Evolutionary conservation across 2,888 invertebrate species (phyloP), one percentile per base, ranked within the genome.

Genomic region (Nomada goodeniana): DNA sequence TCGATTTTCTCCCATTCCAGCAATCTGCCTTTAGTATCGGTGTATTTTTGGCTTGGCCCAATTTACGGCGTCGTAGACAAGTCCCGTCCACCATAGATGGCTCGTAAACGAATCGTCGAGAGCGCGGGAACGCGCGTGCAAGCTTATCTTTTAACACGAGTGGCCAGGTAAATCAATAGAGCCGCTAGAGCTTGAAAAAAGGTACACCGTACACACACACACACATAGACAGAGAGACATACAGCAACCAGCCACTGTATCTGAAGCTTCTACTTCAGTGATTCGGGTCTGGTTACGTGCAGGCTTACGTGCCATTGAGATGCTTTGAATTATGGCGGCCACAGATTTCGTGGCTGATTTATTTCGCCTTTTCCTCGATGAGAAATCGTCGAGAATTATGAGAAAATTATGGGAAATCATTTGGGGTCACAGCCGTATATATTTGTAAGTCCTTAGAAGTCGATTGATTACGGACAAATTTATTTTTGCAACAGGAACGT

Each of bases 101-200:
- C 26, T 65, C 64, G 80, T 70, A 73, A 64, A 72, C 63, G 82
- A 69, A 57, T 71, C 67, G 82, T 55, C 68, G 67, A 47, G 63
- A 47, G 57, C 44, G 23, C 65, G 63, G 44, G 68, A 50, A 78
- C 42, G 67, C 70, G 72, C 75, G 73, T 26, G 50, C 71, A 69
- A 23, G 78, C 81, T 84, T 88, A 86, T 87, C 88, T 83, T 76
- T 75, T 82, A 72, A 83, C 80, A 80, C 71, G 79, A 83, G 60
- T 84, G 83, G 73, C 80, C 88, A 88, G 81, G 79, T 84, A 77
- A 86, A 86, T 87, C 87, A 77, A 86, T 86, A 84, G 50, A 71
- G 59, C 50, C 60, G 83, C n/a, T 71, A 64, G 76, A 76, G 59
- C 68, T 68, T 74, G 60, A 79, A 86, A 80, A 85, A 76, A 76